Conservation (phyloP, 2,797 vertebrate species). For the Diplodus sargus region DNA sequence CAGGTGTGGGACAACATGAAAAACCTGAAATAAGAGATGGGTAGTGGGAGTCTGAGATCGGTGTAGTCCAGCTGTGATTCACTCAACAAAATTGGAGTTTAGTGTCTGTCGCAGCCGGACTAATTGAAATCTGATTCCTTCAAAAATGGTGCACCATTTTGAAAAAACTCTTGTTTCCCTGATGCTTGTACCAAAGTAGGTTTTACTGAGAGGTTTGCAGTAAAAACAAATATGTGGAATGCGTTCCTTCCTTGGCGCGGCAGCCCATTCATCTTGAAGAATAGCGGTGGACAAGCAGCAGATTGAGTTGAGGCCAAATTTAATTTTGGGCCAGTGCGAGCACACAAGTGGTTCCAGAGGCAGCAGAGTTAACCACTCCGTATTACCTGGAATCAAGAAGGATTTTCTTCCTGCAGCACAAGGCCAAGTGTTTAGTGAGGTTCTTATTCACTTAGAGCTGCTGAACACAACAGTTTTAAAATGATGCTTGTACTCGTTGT, state of each 20-base stretch:
- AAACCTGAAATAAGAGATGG: conserved; percentile 73
- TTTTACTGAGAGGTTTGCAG: conserved; percentile 33
- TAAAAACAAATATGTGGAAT: conserved; percentile 51
- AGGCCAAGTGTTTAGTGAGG: conserved; percentile 16
- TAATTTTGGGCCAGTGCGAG: conserved; percentile 25
- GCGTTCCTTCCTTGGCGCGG: conserved; percentile 25
- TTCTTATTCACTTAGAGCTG: conserved; percentile 19
- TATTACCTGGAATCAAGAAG: conserved; percentile 27
- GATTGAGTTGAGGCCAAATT: conserved; percentile 44
- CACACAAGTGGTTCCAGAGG: conserved; percentile 41
- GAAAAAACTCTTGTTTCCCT: conserved; percentile 44
- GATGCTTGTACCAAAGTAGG: conserved; percentile 5
- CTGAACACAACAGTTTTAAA: background rate
- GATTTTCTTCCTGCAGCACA: conserved; percentile 8
- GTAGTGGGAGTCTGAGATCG: conserved; percentile 31
- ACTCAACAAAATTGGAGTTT: conserved; percentile 64
- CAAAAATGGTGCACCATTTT: conserved; percentile 29
- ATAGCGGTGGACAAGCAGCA: conserved; percentile 16
- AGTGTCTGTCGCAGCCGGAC: conserved; percentile 32
- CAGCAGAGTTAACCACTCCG: conserved; percentile 10
- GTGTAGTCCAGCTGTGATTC: conserved; percentile 59
- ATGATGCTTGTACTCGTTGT: background rate
- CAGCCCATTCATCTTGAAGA: conserved; percentile 38
- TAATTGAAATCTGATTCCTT: conserved; percentile 60
- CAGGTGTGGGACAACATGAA: conserved; percentile 75